Evolutionary conservation across 1,140 invertebrate genomes (phyloP).

Genomic region (Eriocheir sinensis): DNA sequence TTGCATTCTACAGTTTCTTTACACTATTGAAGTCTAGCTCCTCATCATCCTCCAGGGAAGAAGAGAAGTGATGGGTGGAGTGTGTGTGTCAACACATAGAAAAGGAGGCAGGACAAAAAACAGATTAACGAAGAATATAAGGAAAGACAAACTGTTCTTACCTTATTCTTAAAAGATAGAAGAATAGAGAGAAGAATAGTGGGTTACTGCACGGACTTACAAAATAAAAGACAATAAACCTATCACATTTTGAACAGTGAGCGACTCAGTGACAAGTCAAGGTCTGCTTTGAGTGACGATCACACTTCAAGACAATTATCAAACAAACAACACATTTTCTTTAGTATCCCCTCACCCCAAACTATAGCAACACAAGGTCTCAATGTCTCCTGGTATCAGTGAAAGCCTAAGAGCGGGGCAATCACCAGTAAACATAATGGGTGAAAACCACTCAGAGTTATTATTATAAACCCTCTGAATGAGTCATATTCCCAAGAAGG

Average conservation of each 20-base stretch:
- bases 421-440: not conserved
- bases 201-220: constrained; percentile 74
- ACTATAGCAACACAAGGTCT: not conserved
- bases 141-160: constrained; percentile 73
- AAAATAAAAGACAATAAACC: constrained; percentile 67
- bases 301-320: constrained; percentile 30
- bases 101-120: constrained; percentile 38
- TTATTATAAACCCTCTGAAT: not conserved
- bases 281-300: constrained; percentile 32
- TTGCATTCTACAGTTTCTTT: no score
- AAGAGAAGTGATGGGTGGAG: not conserved
- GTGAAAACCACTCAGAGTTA: not conserved
- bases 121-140: constrained; percentile 23
- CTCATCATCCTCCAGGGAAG: constrained; percentile 42
- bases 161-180: constrained; percentile 74
- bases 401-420: no score
- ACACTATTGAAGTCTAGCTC: not conserved
- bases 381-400: not conserved
- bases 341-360: not conserved
- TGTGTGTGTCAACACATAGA: not conserved
- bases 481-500: no score
- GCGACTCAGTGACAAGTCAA: constrained; percentile 22
- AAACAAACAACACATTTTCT: not conserved
- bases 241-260: constrained; percentile 56
- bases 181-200: constrained; percentile 66